Conservation (phyloP, 2,797 vertebrate species). For the Sebastiscus tertius region DNA sequence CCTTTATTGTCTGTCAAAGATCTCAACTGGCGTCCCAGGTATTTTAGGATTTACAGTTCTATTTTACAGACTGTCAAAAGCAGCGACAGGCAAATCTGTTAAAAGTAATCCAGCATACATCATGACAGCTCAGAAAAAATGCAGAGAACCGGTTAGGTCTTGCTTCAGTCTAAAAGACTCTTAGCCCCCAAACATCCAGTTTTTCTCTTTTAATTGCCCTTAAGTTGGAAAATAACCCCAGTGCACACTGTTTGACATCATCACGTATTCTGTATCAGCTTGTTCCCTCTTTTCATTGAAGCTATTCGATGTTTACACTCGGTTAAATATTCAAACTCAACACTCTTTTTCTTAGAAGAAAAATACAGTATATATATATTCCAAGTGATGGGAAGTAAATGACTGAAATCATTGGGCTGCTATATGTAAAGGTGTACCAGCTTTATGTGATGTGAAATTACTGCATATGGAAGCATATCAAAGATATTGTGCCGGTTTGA, state of each 20-base stretch:
- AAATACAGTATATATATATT: neutral
- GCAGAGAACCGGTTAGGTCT: neutral
- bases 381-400: neutral
- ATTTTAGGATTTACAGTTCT: slow-evolving; percentile 43
- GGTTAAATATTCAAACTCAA: neutral
- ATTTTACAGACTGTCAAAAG: slow-evolving; percentile 43
- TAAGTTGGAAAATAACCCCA: neutral
- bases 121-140: neutral
- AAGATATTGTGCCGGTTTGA: neutral
- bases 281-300: neutral
- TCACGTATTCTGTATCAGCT: neutral
- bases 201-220: neutral
- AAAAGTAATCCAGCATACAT: neutral
- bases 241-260: neutral
- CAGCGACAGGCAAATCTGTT: slow-evolving; percentile 33
- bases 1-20: slow-evolving; percentile 43
- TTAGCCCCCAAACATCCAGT: neutral
- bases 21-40: slow-evolving; percentile 15
- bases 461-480: neutral
- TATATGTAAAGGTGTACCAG: neutral
- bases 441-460: neutral
- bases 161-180: neutral
- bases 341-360: neutral
- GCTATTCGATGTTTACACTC: neutral
- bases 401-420: neutral